These are phyloP conservation scores for Potamarius usumacintae DNA, from an alignment of 2,113 vertebrate genomes.

Conservation along the genomic window DNA sequence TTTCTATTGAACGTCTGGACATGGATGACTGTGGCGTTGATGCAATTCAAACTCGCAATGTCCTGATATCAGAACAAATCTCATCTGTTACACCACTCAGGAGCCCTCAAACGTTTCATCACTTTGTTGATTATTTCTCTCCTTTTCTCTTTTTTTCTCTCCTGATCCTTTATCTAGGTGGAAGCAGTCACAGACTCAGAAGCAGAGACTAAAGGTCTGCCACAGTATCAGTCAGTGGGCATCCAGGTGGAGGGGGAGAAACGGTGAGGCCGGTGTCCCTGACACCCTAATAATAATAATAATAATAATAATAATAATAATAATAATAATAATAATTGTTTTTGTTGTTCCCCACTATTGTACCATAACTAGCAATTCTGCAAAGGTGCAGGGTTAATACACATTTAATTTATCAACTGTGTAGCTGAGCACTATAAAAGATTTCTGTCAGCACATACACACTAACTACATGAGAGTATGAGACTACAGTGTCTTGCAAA, in stretches of 20 bases:
- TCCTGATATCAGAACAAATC: not conserved
- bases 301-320: not conserved
- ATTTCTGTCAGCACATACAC: no score
- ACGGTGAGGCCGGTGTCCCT: slow-evolving; percentile 72
- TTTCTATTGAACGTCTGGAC: not conserved
- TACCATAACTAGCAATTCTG: not conserved
- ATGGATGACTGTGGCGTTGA: not conserved
- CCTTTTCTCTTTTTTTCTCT: not conserved
- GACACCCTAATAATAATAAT: not conserved
- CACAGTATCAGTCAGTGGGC: slow-evolving; percentile 95
- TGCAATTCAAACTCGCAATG: not conserved
- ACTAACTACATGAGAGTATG: no score
- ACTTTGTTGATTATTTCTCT: not conserved
- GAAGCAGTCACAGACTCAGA: slow-evolving; percentile 94
- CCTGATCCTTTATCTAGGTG: slow-evolving; percentile 78
- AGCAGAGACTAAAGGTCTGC: slow-evolving; percentile 87
- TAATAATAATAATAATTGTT: not conserved
- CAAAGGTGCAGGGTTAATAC: not conserved
- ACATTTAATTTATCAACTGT: not conserved
- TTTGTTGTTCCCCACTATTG: not conserved
- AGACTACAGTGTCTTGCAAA: no score
- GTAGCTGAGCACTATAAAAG: not conserved
- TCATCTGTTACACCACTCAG: not conserved
- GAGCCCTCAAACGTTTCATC: not conserved
- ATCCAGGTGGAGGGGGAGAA: slow-evolving; percentile 95